These are phyloP conservation scores for Marisa cornuarietis DNA, from an alignment of 1,140 invertebrate species.

Conservation along the genomic window DNA sequence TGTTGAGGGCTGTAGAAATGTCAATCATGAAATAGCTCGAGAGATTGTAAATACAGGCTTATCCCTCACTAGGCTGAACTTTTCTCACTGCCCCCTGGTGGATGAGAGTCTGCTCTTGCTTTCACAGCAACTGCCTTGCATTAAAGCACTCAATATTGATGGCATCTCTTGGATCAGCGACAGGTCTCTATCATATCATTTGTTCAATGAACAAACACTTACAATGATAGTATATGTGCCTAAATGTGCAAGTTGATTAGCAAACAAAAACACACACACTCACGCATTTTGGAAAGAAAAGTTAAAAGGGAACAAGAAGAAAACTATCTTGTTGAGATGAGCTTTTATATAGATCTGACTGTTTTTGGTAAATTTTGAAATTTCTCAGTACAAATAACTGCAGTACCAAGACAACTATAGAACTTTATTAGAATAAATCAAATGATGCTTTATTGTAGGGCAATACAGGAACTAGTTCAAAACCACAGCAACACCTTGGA, in stretches of 20 bases:
- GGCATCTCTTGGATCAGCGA: slow-evolving; percentile 36
- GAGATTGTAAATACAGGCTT: not conserved
- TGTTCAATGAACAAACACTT: not conserved
- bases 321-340: not conserved
- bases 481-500: slow-evolving; percentile 8
- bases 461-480: slow-evolving; percentile 2
- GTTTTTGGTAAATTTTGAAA: too few species aligned
- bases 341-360: too few species aligned
- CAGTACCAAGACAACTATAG: too few species aligned
- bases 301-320: not conserved
- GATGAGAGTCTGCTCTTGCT: slow-evolving; percentile 23
- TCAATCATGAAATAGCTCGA: slow-evolving; percentile 21
- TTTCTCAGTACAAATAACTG: too few species aligned
- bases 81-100: slow-evolving; percentile 30
- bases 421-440: too few species aligned
- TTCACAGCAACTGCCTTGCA: slow-evolving; percentile 14
- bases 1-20: slow-evolving; percentile 24
- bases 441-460: not conserved
- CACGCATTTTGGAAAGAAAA: not conserved
- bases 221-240: not conserved
- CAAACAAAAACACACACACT: too few species aligned
- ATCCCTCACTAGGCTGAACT: slow-evolving; percentile 23
- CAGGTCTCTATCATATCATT: slow-evolving; percentile 11
- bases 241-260: not conserved
- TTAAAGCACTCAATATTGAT: slow-evolving; percentile 27